Percentiles rank a stretch among this genome's conserved stretches.
These are phyloP conservation scores for Metaphire vulgaris DNA, from an alignment of 1,140 invertebrate genomes.

Conservation along the genomic window DNA sequence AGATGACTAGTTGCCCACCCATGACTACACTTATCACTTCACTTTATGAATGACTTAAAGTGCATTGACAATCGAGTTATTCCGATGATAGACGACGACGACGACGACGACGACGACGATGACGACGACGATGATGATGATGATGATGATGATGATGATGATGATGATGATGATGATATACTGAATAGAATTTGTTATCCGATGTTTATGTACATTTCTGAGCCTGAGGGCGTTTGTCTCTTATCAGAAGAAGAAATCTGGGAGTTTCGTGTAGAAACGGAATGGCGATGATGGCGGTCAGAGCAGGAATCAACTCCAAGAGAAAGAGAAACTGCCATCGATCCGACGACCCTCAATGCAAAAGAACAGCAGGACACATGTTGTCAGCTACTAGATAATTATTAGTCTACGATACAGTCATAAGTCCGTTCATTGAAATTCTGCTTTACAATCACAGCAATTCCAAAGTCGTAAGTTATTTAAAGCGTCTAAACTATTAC, in stretches of 20 bases:
- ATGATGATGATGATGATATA: neutral
- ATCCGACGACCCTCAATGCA: slow-evolving; percentile 33
- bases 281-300: slow-evolving; percentile 35
- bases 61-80: too few relatives aligned
- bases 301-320: slow-evolving; percentile 34
- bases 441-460: too few relatives aligned
- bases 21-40: too few relatives aligned
- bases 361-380: too few relatives aligned
- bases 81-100: neutral
- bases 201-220: neutral
- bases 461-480: too few relatives aligned
- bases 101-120: neutral
- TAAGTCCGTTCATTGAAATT: too few relatives aligned
- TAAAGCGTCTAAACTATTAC: too few relatives aligned
- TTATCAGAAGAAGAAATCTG: slow-evolving; percentile 39
- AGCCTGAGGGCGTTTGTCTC: slow-evolving; percentile 26
- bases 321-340: slow-evolving; percentile 19
- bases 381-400: too few relatives aligned
- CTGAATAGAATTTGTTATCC: neutral
- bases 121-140: neutral
- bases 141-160: neutral
- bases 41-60: too few relatives aligned
- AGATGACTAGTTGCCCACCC: too few relatives aligned
- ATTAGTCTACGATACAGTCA: too few relatives aligned
- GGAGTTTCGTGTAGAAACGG: slow-evolving; percentile 49